phyloP scores from a whole-genome alignment of 2,113 vertebrate species.

The Salvelinus alpinus region DNA sequence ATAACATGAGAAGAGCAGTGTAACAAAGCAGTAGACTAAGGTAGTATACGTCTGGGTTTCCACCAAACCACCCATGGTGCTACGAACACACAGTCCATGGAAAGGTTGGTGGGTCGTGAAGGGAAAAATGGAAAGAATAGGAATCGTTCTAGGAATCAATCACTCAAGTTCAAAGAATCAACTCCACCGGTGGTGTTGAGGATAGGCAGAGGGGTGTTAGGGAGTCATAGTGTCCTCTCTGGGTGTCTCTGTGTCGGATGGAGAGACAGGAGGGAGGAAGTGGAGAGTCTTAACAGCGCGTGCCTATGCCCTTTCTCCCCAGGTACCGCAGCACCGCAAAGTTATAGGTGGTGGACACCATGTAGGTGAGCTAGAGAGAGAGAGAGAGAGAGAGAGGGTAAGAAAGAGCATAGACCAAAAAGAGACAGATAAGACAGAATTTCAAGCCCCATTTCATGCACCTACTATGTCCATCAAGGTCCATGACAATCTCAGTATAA shows the following conservation, averaged over 20 bases:
- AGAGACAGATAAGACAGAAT: neutral
- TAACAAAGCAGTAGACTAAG: conserved; percentile 16
- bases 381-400: conserved; percentile 44
- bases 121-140: neutral
- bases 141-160: neutral
- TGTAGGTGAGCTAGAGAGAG: conserved; percentile 89
- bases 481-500: neutral
- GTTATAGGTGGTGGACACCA: conserved; percentile 97
- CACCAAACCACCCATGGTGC: neutral
- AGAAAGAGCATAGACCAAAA: conserved; percentile 46
- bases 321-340: conserved; percentile 94
- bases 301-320: conserved; percentile 87
- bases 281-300: conserved; percentile 87
- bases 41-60: neutral
- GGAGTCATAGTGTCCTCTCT: conserved; percentile 33
- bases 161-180: neutral
- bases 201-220: conserved; percentile 31
- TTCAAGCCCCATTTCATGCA: neutral
- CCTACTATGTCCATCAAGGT: neutral
- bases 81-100: neutral
- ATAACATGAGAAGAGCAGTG: neutral
- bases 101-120: neutral
- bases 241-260: conserved; percentile 39
- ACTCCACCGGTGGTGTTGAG: conserved; percentile 24
- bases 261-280: conserved; percentile 41